Evolutionary conservation across 2,113 vertebrate genomes (phyloP), one percentile per base, ranked within the genome.

Genomic region (Aegithalos caudatus): DNA sequence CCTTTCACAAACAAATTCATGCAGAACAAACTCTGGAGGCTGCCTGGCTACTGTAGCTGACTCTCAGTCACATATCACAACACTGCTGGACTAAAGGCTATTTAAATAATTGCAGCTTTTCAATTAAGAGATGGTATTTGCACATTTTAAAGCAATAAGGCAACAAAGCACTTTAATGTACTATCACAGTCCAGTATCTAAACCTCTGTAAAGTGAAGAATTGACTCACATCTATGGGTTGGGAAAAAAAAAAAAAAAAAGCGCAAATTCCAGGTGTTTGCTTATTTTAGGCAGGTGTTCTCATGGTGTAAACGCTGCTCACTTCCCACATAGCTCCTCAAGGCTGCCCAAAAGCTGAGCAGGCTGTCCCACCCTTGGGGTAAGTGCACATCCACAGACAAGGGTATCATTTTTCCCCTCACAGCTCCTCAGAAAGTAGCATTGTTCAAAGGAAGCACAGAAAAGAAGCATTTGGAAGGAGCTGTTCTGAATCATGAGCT

Each of bases 201-300:
- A 81, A 56, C 19, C 40, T 89, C 31, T 82, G 12, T 50, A 40
- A 91, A 77, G 42, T 28, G n/a, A 91, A 70, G 33, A 64, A 60
- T 23, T 0, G 0, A 40, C 8, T 54, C 2, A 3, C 4, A 1
- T 35, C 72, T 44, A 15, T 35, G 31, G 53, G 31, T 4, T 57
- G 11, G 3, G 2, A 7, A 20, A 56, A 70, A 51, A 54, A 25
- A 60, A 19, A 13, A 21, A 37, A 33, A 38, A n/a, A n/a, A n/a
- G n/a, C n/a, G 4, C 16, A 10, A 64, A 42, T 7, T 69, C 16
- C 35, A 73, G 28, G n/a, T n/a, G n/a, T n/a, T n/a, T n/a, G n/a
- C 16, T 60, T 54, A 40, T 81, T 88, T 86, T 18, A 51, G 22
- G 35, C 29, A 86, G 60, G 50, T 10, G 8, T 17, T 64, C 54